Evolutionary conservation across 2,113 vertebrate genomes (phyloP), one percentile per base, ranked within the genome.

Genomic region (Coracopsis vasa): DNA sequence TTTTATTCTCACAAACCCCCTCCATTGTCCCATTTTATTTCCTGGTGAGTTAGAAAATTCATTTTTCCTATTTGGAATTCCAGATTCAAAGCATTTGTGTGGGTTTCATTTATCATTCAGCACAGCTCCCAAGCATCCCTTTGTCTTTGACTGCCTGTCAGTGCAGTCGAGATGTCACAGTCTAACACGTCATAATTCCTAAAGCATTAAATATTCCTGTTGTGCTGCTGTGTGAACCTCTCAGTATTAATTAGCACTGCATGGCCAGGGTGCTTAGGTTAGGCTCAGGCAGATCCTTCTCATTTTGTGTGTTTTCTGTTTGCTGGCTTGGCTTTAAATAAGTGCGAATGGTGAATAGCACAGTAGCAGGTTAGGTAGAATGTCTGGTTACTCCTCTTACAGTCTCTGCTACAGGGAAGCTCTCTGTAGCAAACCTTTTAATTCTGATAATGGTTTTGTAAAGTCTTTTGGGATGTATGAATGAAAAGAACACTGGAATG

Each of bases 131-230:
- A 31, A 37, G 86, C 66, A 78, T 58, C 71, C 45, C 56, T 95
- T 96, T 90, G 75, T 94, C 74, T 83, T 44, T 66, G 31, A 4
- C 48, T 85, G 45, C 19, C 50, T 94, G 67, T 88, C 54, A 67
- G 60, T 47, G 9, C 44, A 71, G 80, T 28, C 10, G 42, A 66
- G 20, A 73, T 53, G 67, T 83, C 81, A 17, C 37, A 79, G 51
- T 9, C 33, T 35, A 9, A 27, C 51, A 62, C 1, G 0, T 65
- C 65, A 31, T 21, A 45, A 84, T 86, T 97, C 84, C 87, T 47
- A 33, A 66, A 54, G 15, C 48, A 64, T 90, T 50, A 70, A 25
- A 33, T 16, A 37, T 66, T 96, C 82, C 90, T 28, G 0, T 25
- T 61, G 53, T 45, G 81, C 62, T 81, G 3, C 91, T 60, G 44